Percentiles rank a stretch among this genome's conserved stretches.
Evolutionary conservation across 2,888 invertebrate species (phyloP).

Genomic region (Ornithoptera alexandrae): DNA sequence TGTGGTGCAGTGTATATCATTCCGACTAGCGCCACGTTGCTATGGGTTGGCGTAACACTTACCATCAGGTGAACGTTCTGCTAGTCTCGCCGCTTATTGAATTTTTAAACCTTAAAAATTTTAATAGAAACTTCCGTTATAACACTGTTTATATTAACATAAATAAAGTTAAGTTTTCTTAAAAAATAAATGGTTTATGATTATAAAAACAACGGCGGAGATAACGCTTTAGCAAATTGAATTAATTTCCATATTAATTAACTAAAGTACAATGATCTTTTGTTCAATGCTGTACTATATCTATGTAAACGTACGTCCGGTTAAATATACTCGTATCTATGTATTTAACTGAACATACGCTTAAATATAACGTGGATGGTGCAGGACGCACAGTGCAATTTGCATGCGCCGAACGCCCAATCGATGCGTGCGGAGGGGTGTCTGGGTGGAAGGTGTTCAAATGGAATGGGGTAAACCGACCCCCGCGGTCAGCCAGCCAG

Average conservation of each 20-base stretch:
- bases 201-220: not conserved
- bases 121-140: not conserved
- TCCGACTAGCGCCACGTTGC: too few relatives aligned
- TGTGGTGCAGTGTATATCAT: too few relatives aligned
- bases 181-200: not conserved
- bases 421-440: slow-evolving; percentile 62
- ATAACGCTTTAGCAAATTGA: not conserved
- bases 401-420: slow-evolving; percentile 59
- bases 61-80: too few relatives aligned
- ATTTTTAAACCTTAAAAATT: not conserved
- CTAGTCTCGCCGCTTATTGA: not conserved
- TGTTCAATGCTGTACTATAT: slow-evolving; percentile 1
- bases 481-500: slow-evolving; percentile 24
- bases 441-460: slow-evolving; percentile 17
- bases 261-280: slow-evolving; percentile 10
- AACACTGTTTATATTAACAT: not conserved
- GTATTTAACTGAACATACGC: not conserved
- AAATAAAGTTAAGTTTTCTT: too few relatives aligned
- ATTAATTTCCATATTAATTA: not conserved
- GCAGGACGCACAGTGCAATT: slow-evolving; percentile 55
- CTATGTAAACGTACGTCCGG: not conserved
- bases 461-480: slow-evolving; percentile 10
- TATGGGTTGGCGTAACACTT: too few relatives aligned
- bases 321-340: not conserved
- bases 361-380: slow-evolving; percentile 1